Evolutionary conservation across 2,888 invertebrate species (phyloP), one percentile per base, ranked within the genome.

Genomic region (Drosophila vallismaia): DNA sequence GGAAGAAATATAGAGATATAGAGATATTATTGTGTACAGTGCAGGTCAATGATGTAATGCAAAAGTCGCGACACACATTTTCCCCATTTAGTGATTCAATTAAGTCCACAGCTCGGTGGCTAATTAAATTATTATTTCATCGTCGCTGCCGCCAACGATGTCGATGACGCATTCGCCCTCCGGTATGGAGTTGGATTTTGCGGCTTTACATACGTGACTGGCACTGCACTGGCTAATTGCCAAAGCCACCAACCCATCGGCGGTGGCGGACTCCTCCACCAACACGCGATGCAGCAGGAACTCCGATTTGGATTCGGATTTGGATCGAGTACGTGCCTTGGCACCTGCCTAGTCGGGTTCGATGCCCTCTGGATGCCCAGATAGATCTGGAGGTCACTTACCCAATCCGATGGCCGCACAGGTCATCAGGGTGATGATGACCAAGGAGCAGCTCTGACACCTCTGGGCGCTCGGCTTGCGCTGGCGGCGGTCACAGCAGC

Each of bases 401-500:
- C 92, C 98, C 71, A 97, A 94, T 71, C 97, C 98, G 83, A 98
- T 95, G 24, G 97, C 96, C 74, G 96, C 97, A 92, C 97, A 97
- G 91, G 97, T 97, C 72, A 97, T 93, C 83, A 98, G 94, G 67
- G 97, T 95, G 66, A 92, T 91, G 77, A 91, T 91, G 76, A 92
- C 90, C 80, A 92, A 73, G 40, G 92, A 89, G 66, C 91, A 92
- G 73, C 92, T 92, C 79, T 92, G 92, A 79, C 92, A 92, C 58
- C 91, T 88, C 77, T 92, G 91, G 29, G 92, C 89, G 67, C 91
- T 90, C 59, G 90, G 88, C 69, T 92, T 96, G 58, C 97, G 94
- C 83, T 97, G 96, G 92, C 97, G 97, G 88, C 97, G 94, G 93
- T 98, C 98, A 94, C 98, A 98, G 93, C 98, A 98, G 93, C 98